Evolutionary conservation across 2,113 vertebrate genomes (phyloP).

Genomic region (Sylvicapra grimmia): DNA sequence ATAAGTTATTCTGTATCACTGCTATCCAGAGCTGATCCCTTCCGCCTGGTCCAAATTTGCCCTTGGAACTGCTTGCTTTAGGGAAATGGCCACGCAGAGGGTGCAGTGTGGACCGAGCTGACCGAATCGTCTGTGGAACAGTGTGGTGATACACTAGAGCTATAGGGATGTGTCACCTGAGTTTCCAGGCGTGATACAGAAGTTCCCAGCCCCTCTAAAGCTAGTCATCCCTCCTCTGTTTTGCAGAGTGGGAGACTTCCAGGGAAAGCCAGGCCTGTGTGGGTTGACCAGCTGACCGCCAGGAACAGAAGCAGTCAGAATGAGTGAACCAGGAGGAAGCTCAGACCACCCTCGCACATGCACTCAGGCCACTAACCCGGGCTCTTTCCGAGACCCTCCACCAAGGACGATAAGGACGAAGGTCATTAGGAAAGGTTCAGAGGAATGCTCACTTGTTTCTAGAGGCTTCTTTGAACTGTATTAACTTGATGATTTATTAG

Average conservation of each 20-base stretch:
- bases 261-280: not conserved
- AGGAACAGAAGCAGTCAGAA: not conserved
- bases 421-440: conserved; percentile 46
- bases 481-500: conserved; percentile 69
- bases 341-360: not conserved
- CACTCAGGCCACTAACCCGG: not conserved
- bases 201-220: not conserved
- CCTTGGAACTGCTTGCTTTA: not conserved
- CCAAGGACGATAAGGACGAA: not conserved
- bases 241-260: not conserved
- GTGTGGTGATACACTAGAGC: not conserved
- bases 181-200: not conserved
- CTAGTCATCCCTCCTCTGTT: not conserved
- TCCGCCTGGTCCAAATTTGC: not conserved
- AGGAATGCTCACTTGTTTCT: conserved; percentile 55
- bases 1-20: not conserved
- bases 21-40: not conserved
- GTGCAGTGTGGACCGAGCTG: not conserved
- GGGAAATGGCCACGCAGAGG: not conserved
- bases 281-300: not conserved
- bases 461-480: conserved; percentile 61
- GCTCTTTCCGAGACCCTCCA: not conserved
- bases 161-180: not conserved
- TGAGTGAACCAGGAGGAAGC: not conserved
- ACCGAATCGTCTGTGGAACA: not conserved